Evolutionary conservation across 2,797 vertebrate species (phyloP).

Genomic region (Staurois parvus): DNA sequence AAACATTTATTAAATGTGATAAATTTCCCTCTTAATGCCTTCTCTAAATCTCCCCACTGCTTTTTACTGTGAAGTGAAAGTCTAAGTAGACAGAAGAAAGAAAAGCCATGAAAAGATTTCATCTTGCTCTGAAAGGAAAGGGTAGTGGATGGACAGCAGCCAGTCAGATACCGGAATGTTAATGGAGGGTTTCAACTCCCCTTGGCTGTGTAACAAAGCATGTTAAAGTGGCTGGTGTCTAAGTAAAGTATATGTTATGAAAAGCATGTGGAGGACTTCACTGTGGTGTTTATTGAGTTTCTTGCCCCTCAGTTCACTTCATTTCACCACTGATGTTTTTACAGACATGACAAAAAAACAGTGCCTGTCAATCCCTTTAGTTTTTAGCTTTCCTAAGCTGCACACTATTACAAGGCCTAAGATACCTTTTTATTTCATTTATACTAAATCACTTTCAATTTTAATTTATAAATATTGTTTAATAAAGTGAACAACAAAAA

Average conservation of each 20-base stretch:
- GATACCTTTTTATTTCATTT: neutral
- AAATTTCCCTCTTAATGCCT: constrained; percentile 13
- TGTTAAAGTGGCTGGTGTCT: constrained; percentile 22
- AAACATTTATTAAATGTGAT: constrained; percentile 42
- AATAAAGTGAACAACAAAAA: no score
- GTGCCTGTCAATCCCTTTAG: constrained; percentile 8
- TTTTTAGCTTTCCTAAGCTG: neutral
- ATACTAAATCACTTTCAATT: neutral
- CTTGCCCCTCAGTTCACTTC: constrained; percentile 41
- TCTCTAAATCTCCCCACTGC: constrained; percentile 6
- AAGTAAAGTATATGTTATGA: constrained; percentile 43
- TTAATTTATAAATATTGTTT: neutral
- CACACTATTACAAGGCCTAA: neutral
- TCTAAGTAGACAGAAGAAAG: neutral
- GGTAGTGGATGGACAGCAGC: constrained; percentile 36
- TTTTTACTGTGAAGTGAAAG: constrained; percentile 19
- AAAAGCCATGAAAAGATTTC: constrained; percentile 24
- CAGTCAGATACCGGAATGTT: constrained; percentile 37
- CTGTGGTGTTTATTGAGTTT: constrained; percentile 44
- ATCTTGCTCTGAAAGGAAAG: neutral
- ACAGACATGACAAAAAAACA: constrained; percentile 20
- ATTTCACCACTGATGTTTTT: constrained; percentile 30
- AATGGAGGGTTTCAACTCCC: constrained; percentile 48
- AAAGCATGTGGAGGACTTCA: constrained; percentile 30
- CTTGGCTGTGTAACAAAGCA: constrained; percentile 21